Conservation (phyloP, 2,113 vertebrate species). For the Myiagra hebetior region DNA sequence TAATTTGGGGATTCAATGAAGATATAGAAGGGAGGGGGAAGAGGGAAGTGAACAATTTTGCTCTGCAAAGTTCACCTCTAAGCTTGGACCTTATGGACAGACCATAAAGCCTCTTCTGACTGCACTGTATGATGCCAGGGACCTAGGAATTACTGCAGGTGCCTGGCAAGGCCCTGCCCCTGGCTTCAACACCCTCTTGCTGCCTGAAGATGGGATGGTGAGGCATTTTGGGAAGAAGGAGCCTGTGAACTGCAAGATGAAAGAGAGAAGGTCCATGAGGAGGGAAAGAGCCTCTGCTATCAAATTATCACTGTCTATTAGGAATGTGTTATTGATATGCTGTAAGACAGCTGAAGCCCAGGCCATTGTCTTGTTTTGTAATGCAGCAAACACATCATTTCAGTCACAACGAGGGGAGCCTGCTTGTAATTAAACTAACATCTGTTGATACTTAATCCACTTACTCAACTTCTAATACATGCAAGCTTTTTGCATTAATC, state of each 20-base stretch:
- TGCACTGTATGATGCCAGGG: background rate
- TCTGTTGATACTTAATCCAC: conserved; percentile 49
- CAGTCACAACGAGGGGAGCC: conserved; percentile 16
- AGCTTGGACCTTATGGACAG: background rate
- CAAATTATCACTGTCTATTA: background rate
- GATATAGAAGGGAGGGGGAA: background rate
- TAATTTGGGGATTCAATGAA: background rate
- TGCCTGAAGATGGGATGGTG: background rate
- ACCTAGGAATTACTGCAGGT: background rate
- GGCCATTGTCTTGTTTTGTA: background rate
- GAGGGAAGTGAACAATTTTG: background rate
- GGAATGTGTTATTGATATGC: background rate
- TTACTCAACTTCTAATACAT: conserved; percentile 35
- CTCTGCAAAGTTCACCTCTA: background rate
- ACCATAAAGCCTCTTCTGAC: background rate
- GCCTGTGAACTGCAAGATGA: background rate
- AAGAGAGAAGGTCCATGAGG: background rate
- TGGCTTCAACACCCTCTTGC: background rate
- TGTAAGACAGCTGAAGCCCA: background rate
- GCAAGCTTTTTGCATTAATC: conserved; percentile 26
- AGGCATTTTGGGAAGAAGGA: background rate
- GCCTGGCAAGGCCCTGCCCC: background rate
- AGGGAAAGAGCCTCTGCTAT: background rate
- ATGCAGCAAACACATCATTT: conserved; percentile 22
- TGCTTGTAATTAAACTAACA: conserved; percentile 52